phyloP scores from a whole-genome alignment of 2,888 invertebrate genomes.

The Pinctada fucata region DNA sequence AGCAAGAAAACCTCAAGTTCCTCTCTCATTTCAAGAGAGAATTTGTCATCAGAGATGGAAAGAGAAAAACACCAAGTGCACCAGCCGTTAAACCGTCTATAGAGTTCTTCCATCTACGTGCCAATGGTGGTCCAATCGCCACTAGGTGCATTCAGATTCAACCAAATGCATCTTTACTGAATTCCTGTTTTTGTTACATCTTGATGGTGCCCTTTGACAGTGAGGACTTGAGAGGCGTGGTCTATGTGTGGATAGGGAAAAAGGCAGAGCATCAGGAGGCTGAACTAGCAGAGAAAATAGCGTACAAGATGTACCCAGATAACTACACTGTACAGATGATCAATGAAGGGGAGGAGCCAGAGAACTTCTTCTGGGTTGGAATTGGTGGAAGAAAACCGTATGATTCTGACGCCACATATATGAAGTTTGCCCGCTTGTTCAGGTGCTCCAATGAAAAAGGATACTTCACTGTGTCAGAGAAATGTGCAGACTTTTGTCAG shows the following conservation, averaged over 20 bases:
- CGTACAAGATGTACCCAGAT: slow-evolving; percentile 88
- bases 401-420: slow-evolving; percentile 91
- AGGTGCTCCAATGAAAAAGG: slow-evolving; percentile 99
- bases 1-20: slow-evolving; percentile 97
- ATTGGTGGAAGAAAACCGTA: slow-evolving; percentile 93
- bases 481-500: slow-evolving; percentile 98
- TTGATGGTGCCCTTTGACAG: slow-evolving; percentile 92
- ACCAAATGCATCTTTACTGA: slow-evolving; percentile 89
- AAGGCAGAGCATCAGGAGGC: slow-evolving; percentile 91
- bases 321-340: slow-evolving; percentile 79
- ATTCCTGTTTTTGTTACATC: slow-evolving; percentile 97
- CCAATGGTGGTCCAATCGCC: slow-evolving; percentile 96
- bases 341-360: slow-evolving; percentile 94
- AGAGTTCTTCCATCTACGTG: slow-evolving; percentile 95
- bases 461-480: slow-evolving; percentile 99
- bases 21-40: slow-evolving; percentile 97
- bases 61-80: slow-evolving; percentile 53
- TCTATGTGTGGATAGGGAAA: slow-evolving; percentile 96
- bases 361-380: slow-evolving; percentile 99
- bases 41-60: slow-evolving; percentile 88
- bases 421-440: slow-evolving; percentile 95
- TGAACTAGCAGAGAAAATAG: slow-evolving; percentile 88
- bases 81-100: slow-evolving; percentile 64
- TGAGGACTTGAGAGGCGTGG: slow-evolving; percentile 90
- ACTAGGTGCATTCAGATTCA: slow-evolving; percentile 92